These are phyloP conservation scores for Drosophila mayri DNA, from an alignment of 1,140 invertebrate species.

Conservation along the genomic window DNA sequence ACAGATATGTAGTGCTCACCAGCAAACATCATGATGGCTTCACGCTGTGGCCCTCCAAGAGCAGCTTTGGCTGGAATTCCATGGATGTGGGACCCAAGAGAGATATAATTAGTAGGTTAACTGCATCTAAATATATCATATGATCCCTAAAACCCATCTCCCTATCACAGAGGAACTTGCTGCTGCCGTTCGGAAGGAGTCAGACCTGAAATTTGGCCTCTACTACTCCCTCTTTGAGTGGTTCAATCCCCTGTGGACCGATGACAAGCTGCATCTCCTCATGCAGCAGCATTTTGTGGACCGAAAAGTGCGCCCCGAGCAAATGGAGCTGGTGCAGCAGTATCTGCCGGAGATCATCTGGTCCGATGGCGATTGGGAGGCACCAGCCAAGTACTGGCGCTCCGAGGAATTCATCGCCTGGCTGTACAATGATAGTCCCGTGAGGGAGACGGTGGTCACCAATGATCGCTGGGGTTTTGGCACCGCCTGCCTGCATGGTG, in stretches of 20 bases:
- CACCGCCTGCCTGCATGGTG: conserved; percentile 94
- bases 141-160: background rate
- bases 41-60: conserved; percentile 94
- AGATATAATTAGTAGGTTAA: conserved; percentile 89
- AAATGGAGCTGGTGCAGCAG: conserved; percentile 89
- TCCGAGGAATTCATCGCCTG: conserved; percentile 94
- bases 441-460: conserved; percentile 95
- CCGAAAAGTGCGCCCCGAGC: conserved; percentile 90
- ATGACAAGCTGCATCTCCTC: conserved; percentile 90
- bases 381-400: conserved; percentile 92
- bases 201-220: conserved; percentile 91
- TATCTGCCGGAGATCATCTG: conserved; percentile 96
- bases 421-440: conserved; percentile 97
- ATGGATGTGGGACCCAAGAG: conserved; percentile 93
- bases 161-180: conserved; percentile 87
- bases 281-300: conserved; percentile 88
- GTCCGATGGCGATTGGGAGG: conserved; percentile 97
- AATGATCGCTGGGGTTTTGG: conserved; percentile 91
- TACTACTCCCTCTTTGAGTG: conserved; percentile 97
- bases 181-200: conserved; percentile 88
- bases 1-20: conserved; percentile 94
- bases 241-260: conserved; percentile 94
- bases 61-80: conserved; percentile 96
- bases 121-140: background rate
- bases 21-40: conserved; percentile 98